Base-by-base conservation (phyloP, 2,113 vertebrate species). In the Ancistrus triradiatus region DNA sequence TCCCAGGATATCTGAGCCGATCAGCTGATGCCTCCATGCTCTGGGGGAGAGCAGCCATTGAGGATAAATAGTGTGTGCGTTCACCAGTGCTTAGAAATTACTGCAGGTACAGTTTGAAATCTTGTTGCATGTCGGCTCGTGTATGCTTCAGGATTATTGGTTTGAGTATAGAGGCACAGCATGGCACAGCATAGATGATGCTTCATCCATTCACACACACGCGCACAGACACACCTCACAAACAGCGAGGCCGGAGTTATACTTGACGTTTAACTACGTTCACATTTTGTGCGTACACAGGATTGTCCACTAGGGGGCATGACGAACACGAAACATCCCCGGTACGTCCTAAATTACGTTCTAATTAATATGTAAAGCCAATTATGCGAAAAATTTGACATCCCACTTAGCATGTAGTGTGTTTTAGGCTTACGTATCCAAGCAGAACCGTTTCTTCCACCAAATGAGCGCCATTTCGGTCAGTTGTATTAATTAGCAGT, bases 201-300 rank as follows among this genome's bases (percentile, higher is more conserved):
- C n/a, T n/a, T n/a, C 60, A 78, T 63, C 70, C 48, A 67, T 37
- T 49, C 75, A 73, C 76, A 48, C 10, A 19, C 65, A 72, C 59
- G 71, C 68, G 70, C 78, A 82, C 63, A 77, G 63, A n/a, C 70
- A 33, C 28, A 33, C 28, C 28, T 8, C 9, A 9, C 28, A 66
- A 73, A 79, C 81, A 59, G 81, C 69, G 74, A 73, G 85, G 85
- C 86, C 84, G 85, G n/a, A n/a, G n/a, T n/a, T n/a, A n/a, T n/a
- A n/a, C n/a, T n/a, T n/a, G n/a, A n/a, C n/a, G n/a, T n/a, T n/a
- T n/a, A n/a, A n/a, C n/a, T n/a, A n/a, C n/a, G n/a, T n/a, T n/a
- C n/a, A n/a, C n/a, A n/a, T n/a, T n/a, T n/a, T n/a, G n/a, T n/a
- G n/a, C n/a, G n/a, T n/a, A n/a, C n/a, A n/a, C n/a, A n/a, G n/a